These are phyloP conservation scores for Nowickia ferox DNA, from an alignment of 2,888 invertebrate genomes.

Conservation along the genomic window DNA sequence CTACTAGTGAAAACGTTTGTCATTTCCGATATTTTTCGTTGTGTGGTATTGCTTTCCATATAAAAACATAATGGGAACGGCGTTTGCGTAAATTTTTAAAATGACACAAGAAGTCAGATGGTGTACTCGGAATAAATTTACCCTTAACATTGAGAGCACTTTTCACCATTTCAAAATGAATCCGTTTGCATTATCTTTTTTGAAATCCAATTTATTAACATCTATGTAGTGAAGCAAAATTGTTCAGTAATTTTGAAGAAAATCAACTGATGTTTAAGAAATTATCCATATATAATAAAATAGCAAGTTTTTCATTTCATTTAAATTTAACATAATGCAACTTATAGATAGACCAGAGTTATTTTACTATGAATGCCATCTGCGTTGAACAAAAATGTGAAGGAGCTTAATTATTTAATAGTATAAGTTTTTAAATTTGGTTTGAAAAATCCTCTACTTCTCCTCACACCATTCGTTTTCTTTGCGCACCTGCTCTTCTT, in stretches of 20 bases:
- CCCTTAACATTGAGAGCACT: too few relatives aligned
- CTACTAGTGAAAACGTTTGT: too few relatives aligned
- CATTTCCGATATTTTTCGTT: too few relatives aligned
- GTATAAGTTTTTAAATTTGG: slow-evolving; percentile 34
- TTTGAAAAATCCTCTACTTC: slow-evolving; percentile 73
- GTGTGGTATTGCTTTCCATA: too few relatives aligned
- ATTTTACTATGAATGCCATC: slow-evolving; percentile 12
- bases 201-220: slow-evolving; percentile 41
- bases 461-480: slow-evolving; percentile 93
- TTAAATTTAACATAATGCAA: not conserved
- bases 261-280: slow-evolving; percentile 21
- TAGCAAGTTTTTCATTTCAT: not conserved
- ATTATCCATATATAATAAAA: not conserved
- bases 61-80: too few relatives aligned
- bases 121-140: too few relatives aligned
- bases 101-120: too few relatives aligned
- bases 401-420: slow-evolving; percentile 57
- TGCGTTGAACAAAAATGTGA: slow-evolving; percentile 28
- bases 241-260: slow-evolving; percentile 10
- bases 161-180: too few relatives aligned
- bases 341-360: not conserved
- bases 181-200: not conserved
- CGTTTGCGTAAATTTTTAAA: too few relatives aligned
- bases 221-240: slow-evolving; percentile 44
- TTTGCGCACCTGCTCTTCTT: slow-evolving; percentile 98